Percentiles rank a stretch among this genome's conserved stretches.
These are phyloP conservation scores for Drosophila limbata DNA, from an alignment of 2,888 invertebrate genomes.

Conservation along the genomic window DNA sequence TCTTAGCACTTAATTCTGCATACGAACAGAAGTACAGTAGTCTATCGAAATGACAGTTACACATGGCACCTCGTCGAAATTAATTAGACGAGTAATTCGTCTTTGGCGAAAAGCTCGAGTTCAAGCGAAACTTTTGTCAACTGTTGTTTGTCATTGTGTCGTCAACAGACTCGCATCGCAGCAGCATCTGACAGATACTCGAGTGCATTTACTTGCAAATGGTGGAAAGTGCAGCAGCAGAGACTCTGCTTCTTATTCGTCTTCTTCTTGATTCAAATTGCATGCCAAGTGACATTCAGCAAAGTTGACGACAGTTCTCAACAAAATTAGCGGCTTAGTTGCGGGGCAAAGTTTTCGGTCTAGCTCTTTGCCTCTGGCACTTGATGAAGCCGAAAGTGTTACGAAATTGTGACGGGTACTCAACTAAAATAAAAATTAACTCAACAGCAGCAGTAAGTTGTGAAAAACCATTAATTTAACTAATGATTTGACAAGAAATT, in stretches of 20 bases:
- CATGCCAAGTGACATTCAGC: slow-evolving; percentile 51
- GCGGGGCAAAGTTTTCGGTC: not conserved
- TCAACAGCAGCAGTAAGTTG: slow-evolving; percentile 47
- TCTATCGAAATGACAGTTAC: slow-evolving; percentile 46
- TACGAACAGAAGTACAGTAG: slow-evolving; percentile 4
- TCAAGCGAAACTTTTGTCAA: slow-evolving; percentile 59
- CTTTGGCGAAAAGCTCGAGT: slow-evolving; percentile 23
- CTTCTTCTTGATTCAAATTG: slow-evolving; percentile 51
- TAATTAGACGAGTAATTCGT: slow-evolving; percentile 55
- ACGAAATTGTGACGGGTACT: slow-evolving; percentile 56
- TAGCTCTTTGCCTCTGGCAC: slow-evolving; percentile 9
- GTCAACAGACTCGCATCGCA: slow-evolving; percentile 30
- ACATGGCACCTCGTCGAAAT: slow-evolving; percentile 45
- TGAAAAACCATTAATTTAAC: slow-evolving; percentile 72
- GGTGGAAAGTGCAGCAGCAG: slow-evolving; percentile 14
- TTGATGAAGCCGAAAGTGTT: slow-evolving; percentile 53
- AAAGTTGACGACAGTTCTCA: slow-evolving; percentile 26
- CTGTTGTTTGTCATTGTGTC: slow-evolving; percentile 65
- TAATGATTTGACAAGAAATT: slow-evolving; percentile 71
- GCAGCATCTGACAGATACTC: slow-evolving; percentile 62
- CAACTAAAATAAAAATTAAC: slow-evolving; percentile 60
- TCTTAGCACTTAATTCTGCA: slow-evolving; percentile 5
- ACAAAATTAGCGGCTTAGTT: slow-evolving; percentile 27
- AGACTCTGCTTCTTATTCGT: not conserved
- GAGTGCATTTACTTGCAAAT: slow-evolving; percentile 55